Evolutionary conservation across 2,113 vertebrate genomes (phyloP), one percentile per base, ranked within the genome.

Genomic region (Leuciscus idus): DNA sequence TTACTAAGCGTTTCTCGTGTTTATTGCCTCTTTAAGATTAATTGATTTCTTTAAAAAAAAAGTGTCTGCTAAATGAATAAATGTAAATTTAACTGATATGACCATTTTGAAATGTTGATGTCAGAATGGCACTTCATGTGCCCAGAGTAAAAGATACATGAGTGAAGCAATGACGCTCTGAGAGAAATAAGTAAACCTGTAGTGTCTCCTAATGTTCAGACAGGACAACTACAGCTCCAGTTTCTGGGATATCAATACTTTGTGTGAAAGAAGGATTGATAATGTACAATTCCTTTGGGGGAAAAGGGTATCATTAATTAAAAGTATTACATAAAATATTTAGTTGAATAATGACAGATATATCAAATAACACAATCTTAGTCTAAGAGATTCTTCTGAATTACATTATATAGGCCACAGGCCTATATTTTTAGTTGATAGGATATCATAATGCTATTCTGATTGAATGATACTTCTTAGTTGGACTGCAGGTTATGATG

Each of bases 151-250:
- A 72, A 33, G 21, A 39, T 21, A 36, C 21, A 21, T 11, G 33
- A 70, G 19, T 39, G 21, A 9, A 70, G 17, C 68, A 5, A 5
- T 70, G 17, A 5, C 0, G 19, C 19, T 70, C 19, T 0, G 2
- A 83, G 76, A 39, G 36, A 55, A 30, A 52, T 12, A 30, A 6
- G 3, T 23, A 23, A 82, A 66, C 50, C 83, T 87, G 36, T 8
- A 61, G 55, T 36, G 86, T 86, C 89, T 89, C 85, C 89, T 89
- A 87, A 85, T 89, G 90, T 82, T 80, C 61, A 78, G 28, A 64
- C 21, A 26, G 2, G 17, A 46, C 28, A 66, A 33, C 73, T 85
- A 28, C 80, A 84, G 21, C 46, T 17, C 48, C 43, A 43, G 43
- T 43, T 43, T 43, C 43, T 43, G 8, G 43, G 43, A 43, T 2